Evolutionary conservation across 2,797 vertebrate species (phyloP).

Genomic region (Chrysocyon brachyurus): DNA sequence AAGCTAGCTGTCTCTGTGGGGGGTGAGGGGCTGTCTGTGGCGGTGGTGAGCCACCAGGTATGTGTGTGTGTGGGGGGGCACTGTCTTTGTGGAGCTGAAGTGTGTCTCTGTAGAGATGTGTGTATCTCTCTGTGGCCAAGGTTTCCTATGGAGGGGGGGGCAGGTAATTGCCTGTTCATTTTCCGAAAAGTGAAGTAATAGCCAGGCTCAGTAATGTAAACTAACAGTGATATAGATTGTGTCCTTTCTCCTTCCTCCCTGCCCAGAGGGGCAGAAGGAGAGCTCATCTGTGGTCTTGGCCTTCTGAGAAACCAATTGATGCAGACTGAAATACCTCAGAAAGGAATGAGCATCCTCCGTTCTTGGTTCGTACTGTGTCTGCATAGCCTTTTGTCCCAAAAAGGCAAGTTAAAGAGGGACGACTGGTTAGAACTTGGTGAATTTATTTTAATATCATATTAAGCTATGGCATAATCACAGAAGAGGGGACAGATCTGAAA

Average conservation of each 20-base stretch:
- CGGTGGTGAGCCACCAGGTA: not conserved
- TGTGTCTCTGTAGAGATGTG: not conserved
- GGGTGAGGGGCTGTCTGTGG: not conserved
- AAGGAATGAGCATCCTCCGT: not conserved
- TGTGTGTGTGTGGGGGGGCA: not conserved
- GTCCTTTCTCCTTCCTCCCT: not conserved
- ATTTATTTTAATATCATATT: not conserved
- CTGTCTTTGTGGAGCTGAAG: not conserved
- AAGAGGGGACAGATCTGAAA: not conserved
- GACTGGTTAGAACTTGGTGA: not conserved
- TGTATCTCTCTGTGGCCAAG: not conserved
- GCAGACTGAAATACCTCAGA: not conserved
- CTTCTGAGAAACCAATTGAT: not conserved
- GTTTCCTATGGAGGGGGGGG: not conserved
- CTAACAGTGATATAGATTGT: not conserved
- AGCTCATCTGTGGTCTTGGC: not conserved
- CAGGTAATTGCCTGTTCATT: not conserved
- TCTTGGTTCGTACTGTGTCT: not conserved
- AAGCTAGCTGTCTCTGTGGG: not conserved
- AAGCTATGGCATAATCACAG: not conserved
- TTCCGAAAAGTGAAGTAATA: not conserved
- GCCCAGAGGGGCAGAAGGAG: not conserved
- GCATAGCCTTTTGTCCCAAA: not conserved
- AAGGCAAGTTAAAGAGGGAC: not conserved
- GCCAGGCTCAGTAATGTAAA: not conserved